These are phyloP conservation scores for Coleophora flavipennella DNA, from an alignment of 2,888 invertebrate species.

Conservation along the genomic window DNA sequence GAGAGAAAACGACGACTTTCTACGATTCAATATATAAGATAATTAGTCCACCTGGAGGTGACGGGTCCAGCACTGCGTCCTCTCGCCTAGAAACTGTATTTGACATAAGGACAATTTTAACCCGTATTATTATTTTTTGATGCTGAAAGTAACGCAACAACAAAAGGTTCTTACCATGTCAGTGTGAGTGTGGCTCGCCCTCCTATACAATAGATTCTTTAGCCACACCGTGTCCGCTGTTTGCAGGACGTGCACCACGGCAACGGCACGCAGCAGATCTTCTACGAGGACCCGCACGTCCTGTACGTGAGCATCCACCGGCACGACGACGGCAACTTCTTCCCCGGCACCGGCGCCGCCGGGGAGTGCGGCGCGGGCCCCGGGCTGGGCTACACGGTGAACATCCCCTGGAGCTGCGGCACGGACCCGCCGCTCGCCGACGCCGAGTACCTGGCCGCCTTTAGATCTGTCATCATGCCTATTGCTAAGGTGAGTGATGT, in stretches of 20 bases:
- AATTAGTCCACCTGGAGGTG: no score
- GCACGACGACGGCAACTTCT: constrained; percentile 99
- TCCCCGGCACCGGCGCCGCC: constrained; percentile 98
- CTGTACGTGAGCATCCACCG: constrained; percentile 98
- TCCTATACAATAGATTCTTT: no score
- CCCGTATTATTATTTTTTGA: no score
- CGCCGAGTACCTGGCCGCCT: constrained; percentile 97
- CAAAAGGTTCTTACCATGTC: no score
- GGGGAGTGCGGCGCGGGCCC: constrained; percentile 92
- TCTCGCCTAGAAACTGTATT: no score
- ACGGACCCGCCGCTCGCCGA: constrained; percentile 93
- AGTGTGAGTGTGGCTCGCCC: no score
- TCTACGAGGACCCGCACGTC: constrained; percentile 95
- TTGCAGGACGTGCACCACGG: constrained; percentile 96
- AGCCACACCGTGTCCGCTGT: no score
- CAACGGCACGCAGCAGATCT: constrained; percentile 98
- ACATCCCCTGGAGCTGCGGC: constrained; percentile 95
- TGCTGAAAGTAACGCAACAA: no score
- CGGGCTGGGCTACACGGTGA: constrained; percentile 95
- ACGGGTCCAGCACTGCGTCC: no score
- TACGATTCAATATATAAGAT: no score
- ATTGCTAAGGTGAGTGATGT: constrained; percentile 78
- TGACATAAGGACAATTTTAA: no score
- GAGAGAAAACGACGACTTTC: no score
- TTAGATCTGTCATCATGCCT: constrained; percentile 95